Evolutionary conservation across 2,113 vertebrate genomes (phyloP), one percentile per base, ranked within the genome.

Genomic region (Callocephalon fimbriatum): DNA sequence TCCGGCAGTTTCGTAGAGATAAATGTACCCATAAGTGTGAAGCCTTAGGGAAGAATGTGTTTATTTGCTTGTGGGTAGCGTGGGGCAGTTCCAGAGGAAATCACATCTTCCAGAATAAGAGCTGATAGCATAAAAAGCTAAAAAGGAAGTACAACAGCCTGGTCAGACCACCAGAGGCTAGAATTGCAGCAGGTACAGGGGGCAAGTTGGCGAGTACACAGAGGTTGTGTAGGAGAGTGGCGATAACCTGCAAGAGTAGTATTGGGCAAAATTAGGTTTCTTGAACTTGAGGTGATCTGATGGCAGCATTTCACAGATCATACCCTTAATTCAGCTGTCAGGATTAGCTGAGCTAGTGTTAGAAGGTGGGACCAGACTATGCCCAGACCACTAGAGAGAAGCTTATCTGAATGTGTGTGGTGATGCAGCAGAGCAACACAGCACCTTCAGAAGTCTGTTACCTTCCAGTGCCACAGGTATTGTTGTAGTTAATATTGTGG

Each of bases 391-490:
- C 1, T 13, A 37, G 23, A 16, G 65, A 35, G 45, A 10, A 38
- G 27, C 59, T 80, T 9, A 40, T 68, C 17, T 38, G 56, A 21
- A n/a, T 3, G 37, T 31, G 23, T 32, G 63, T 63, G 38, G 9
- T 68, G 53, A 7, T 72, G 58, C 35, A 18, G 53, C 0, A 51
- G 29, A 51, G 79, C 67, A 80, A 5, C 54, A 42, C 68, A 74
- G 50, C 40, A 50, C 19, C 31, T 35, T 6, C 19, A 50, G 17
- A 32, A 6, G 19, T 40, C 48, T 1, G 0, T 22, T 3, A 4
- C 45, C 38, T 81, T 50, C 35, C 53, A 47, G 1, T n/a, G 61
- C 26, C 77, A 16, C 32, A 4, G 31, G 15, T 70, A 7, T 16
- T 37, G 20, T 5, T 7, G 12, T 8, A n/a, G 40, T 42, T 80